Conservation (phyloP, 2,888 invertebrate species). For the Helicoverpa assulta region DNA sequence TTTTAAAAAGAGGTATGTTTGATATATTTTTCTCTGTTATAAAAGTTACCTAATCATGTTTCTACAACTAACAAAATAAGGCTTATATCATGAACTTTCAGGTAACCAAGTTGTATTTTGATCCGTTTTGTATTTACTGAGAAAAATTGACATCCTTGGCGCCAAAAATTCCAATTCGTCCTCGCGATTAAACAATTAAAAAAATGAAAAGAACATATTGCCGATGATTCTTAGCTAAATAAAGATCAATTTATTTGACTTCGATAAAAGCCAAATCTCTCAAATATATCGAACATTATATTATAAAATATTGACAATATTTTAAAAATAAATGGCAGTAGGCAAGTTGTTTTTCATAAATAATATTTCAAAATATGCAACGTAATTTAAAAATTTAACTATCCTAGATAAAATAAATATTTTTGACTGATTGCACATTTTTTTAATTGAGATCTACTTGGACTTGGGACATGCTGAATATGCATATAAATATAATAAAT, state of each 20-base stretch:
- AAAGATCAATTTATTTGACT: slow-evolving; percentile 48
- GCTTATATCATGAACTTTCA: no score
- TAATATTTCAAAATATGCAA: not conserved
- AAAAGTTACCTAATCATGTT: no score
- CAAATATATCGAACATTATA: slow-evolving; percentile 4
- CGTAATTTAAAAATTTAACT: not conserved
- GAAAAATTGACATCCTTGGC: no score
- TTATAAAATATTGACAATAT: not conserved
- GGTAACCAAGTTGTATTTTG: no score
- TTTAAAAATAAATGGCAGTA: not conserved
- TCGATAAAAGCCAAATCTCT: slow-evolving; percentile 33
- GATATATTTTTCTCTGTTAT: no score
- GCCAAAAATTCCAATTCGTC: no score
- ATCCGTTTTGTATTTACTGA: no score
- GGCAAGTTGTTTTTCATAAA: not conserved
- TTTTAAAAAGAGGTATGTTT: no score
- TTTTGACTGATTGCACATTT: not conserved
- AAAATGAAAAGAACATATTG: slow-evolving; percentile 23
- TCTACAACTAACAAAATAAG: no score
- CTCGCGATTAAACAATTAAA: slow-evolving; percentile 4
- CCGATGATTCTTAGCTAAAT: slow-evolving; percentile 27
- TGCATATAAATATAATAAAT: not conserved
- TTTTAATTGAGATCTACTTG: not conserved
- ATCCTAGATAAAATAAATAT: not conserved
- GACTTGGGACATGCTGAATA: not conserved